Conservation (phyloP, 2,888 invertebrate species). For the Ariolimax columbianus region DNA sequence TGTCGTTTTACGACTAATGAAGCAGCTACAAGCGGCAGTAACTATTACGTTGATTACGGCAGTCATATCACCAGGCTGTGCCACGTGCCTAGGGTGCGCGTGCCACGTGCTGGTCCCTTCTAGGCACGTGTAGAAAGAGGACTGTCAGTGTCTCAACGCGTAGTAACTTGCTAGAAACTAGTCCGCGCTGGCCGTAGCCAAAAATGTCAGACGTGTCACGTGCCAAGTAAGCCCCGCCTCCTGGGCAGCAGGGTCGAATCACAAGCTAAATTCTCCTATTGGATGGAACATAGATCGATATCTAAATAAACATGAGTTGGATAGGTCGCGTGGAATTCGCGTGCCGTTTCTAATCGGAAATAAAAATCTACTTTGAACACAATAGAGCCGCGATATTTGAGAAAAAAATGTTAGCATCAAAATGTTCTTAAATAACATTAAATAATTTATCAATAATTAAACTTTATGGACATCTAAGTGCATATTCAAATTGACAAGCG, state of each 20-base stretch:
- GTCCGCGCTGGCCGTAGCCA: neutral
- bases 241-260: neutral
- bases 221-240: constrained; percentile 1
- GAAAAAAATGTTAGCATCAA: neutral
- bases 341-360: neutral
- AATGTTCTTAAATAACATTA: neutral
- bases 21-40: constrained; percentile 4
- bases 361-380: neutral
- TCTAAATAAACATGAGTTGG: constrained; percentile 31
- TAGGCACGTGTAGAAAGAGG: neutral
- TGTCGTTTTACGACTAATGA: neutral
- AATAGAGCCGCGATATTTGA: neutral
- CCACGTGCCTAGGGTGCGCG: constrained; percentile 25
- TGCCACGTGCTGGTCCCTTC: constrained; percentile 24
- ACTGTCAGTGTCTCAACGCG: neutral
- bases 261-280: neutral
- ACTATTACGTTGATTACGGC: constrained; percentile 16
- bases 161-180: neutral
- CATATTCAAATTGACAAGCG: too few species aligned
- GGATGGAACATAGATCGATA: neutral
- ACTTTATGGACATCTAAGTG: neutral
- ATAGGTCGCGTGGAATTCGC: constrained; percentile 9
- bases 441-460: constrained; percentile 17
- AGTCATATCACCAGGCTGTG: constrained; percentile 12
- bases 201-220: constrained; percentile 24